Base-by-base conservation (phyloP, 2,888 invertebrate species). In the Drosophila austrosaltans region DNA sequence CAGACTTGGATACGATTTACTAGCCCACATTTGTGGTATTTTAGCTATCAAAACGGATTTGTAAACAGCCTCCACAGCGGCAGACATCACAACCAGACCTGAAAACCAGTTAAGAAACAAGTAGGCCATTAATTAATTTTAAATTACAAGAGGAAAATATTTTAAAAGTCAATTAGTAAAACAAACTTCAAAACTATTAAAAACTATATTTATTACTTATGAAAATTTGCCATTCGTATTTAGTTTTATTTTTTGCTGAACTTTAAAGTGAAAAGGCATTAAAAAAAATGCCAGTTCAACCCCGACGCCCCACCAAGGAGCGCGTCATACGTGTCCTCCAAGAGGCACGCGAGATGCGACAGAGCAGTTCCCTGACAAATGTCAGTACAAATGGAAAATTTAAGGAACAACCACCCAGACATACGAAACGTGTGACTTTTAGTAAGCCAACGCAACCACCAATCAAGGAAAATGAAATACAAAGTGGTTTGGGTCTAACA, bases 81-180 rank as follows among this genome's bases (percentile, higher is more conserved):
- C 94, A 2, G 96, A 97, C 95, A 98, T 95, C 0, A 97, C 96
- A 78, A 98, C 96, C 56, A 96, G 93, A 80, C 98, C 98, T 97
- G 40, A 2, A n/a, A 44, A 20, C 20, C 7, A 8, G 10, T 48
- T 22, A 10, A 48, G 22, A 44, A 67, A 25, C n/a, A 7, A 74
- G 74, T 74, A 72, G 60, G 16, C 67, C 30, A n/a, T 8, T 2
- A 16, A 53, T 12, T 44, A 39, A 6, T 30, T 32, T 25, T 10
- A 32, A 62, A 40, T 25, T 48, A 8, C 54, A 12, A 20, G 53
- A 20, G n/a, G 30, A 59, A 57, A 57, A 66, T 63, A 66, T 39
- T 25, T 10, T 16, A 58, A 66, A 66, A 65, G 54, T 56, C 28
- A 72, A 71, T 74, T 74, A 75, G 48, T 48, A 60, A 30, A 36